Conservation (phyloP, 1,140 invertebrate species). For the Copidosoma floridanum region DNA sequence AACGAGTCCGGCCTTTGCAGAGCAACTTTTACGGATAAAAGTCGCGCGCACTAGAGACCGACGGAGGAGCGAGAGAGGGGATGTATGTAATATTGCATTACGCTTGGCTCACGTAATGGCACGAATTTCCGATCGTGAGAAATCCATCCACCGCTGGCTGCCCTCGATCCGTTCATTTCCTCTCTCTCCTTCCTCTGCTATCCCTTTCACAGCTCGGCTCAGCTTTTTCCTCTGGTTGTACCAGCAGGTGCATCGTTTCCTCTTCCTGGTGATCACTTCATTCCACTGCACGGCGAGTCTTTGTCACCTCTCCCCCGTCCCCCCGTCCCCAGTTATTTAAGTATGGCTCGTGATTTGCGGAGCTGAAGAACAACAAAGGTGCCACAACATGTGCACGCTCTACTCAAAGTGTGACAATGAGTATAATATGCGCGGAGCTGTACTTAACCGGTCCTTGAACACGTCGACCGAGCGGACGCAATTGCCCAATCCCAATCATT, state of each 20-base stretch:
- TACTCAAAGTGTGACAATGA: too few relatives aligned
- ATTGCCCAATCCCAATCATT: too few relatives aligned
- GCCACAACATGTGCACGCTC: too few relatives aligned
- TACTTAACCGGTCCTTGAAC: too few relatives aligned
- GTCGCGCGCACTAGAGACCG: neutral
- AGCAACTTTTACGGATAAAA: slow-evolving; percentile 22
- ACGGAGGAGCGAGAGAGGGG: too few relatives aligned
- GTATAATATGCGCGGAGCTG: too few relatives aligned
- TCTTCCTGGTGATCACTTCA: slow-evolving; percentile 19
- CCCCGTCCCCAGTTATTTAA: too few relatives aligned
- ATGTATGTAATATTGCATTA: slow-evolving; percentile 16
- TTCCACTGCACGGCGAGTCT: too few relatives aligned
- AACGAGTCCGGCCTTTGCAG: neutral
- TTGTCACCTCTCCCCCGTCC: too few relatives aligned
- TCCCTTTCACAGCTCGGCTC: neutral
- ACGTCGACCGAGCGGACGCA: too few relatives aligned
- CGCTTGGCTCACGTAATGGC: slow-evolving; percentile 8
- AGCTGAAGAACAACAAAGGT: too few relatives aligned
- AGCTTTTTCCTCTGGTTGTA: neutral
- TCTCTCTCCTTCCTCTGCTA: neutral
- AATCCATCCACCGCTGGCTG: slow-evolving; percentile 2
- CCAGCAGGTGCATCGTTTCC: slow-evolving; percentile 16
- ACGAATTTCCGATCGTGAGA: slow-evolving; percentile 27
- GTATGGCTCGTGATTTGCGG: too few relatives aligned
- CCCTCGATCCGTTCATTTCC: neutral